These are phyloP conservation scores for Argentina silus DNA, from an alignment of 2,797 vertebrate species.

Conservation along the genomic window DNA sequence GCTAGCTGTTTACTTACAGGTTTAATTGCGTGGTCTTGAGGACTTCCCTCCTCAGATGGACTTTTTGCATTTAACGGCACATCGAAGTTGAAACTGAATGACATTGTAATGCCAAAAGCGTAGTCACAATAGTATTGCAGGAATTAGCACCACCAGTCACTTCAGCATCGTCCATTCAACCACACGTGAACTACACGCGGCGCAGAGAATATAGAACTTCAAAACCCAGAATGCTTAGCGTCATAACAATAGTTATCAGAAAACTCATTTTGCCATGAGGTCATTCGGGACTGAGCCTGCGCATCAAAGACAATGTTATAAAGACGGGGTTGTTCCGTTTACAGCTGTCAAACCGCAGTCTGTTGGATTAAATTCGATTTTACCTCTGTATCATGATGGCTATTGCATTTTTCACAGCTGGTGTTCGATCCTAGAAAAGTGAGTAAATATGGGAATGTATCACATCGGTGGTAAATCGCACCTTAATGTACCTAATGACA, in stretches of 20 bases:
- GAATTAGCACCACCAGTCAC: neutral
- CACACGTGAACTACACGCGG: constrained; percentile 34
- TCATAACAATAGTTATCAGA: constrained; percentile 18
- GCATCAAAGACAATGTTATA: constrained; percentile 5
- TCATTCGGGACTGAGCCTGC: constrained; percentile 44
- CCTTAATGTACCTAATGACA: neutral
- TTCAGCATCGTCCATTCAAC: neutral
- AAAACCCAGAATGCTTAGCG: neutral
- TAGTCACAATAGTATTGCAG: neutral
- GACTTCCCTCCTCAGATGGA: neutral
- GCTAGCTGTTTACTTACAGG: constrained; percentile 54
- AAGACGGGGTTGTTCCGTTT: neutral
- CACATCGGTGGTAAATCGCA: constrained; percentile 10
- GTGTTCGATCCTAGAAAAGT: constrained; percentile 51
- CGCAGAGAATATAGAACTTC: too few relatives aligned
- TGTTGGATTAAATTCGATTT: constrained; percentile 30
- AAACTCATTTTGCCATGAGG: constrained; percentile 57
- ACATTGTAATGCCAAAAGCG: constrained; percentile 57
- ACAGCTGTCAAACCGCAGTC: constrained; percentile 8
- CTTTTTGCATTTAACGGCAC: constrained; percentile 49
- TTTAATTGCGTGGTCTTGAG: constrained; percentile 27
- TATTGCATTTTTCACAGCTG: neutral
- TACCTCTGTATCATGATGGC: constrained; percentile 38
- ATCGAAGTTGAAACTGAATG: constrained; percentile 81
- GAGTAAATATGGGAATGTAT: constrained; percentile 47